Conservation (phyloP, 2,113 vertebrate species). For the Misgurnus mizolepis region DNA sequence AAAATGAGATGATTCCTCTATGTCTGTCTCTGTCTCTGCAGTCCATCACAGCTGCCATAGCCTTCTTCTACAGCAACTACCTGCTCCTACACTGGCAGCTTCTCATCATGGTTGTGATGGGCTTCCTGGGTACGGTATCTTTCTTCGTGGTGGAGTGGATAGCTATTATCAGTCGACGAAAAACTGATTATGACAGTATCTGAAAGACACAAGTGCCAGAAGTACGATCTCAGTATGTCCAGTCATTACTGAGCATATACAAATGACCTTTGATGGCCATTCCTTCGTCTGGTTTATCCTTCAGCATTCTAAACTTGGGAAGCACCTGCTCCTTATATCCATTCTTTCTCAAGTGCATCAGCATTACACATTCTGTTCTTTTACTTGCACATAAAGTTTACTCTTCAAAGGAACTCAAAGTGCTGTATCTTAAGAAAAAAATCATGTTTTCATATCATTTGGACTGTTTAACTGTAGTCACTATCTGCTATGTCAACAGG, state of each 20-base stretch:
- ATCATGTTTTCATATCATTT: neutral
- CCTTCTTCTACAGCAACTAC: constrained; percentile 98
- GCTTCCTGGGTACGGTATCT: constrained; percentile 84
- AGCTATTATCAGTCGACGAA: constrained; percentile 67
- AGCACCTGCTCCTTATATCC: neutral
- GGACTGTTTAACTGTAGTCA: neutral
- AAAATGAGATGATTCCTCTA: neutral
- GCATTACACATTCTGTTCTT: neutral
- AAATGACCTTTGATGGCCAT: neutral
- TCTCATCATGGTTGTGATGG: constrained; percentile 86
- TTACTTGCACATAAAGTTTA: constrained; percentile 8
- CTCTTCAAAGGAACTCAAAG: neutral
- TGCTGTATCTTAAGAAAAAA: neutral
- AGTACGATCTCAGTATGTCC: neutral
- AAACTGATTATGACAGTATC: constrained; percentile 86
- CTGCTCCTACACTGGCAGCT: constrained; percentile 96
- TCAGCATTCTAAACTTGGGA: neutral
- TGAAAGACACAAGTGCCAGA: constrained; percentile 63
- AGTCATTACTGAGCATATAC: neutral
- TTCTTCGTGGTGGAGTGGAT: constrained; percentile 87
- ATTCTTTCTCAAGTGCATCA: neutral
- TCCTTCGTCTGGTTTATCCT: neutral
- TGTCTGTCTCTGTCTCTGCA: constrained; percentile 58
- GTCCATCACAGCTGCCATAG: constrained; percentile 93
- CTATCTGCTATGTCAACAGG: neutral